Conservation (phyloP, 2,113 vertebrate species). For the Caracal caracal region DNA sequence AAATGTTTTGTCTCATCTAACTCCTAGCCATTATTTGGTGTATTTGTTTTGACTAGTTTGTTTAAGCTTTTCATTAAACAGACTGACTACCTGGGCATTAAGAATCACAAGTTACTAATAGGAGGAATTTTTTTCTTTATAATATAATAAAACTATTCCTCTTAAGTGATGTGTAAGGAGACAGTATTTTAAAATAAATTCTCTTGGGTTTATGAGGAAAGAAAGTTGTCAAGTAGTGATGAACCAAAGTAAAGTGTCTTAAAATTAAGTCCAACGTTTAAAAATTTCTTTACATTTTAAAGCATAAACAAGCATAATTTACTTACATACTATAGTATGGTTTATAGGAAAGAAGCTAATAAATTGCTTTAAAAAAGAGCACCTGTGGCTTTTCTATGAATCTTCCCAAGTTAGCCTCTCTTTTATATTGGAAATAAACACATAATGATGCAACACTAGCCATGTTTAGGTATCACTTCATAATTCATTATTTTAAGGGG, state of each 20-base stretch:
- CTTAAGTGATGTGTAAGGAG: conserved; percentile 27
- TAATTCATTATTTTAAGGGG: conserved; percentile 35
- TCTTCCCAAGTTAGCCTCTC: neutral
- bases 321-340: neutral
- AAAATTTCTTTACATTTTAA: conserved; percentile 27
- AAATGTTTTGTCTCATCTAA: conserved; percentile 9
- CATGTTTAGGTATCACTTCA: neutral
- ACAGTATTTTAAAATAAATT: conserved; percentile 13
- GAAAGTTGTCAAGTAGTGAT: neutral
- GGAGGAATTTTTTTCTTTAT: neutral
- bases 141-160: conserved; percentile 26
- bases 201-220: neutral
- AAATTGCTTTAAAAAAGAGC: neutral
- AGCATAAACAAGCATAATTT: neutral
- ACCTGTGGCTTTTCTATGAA: neutral
- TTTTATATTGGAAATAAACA: neutral
- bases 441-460: neutral
- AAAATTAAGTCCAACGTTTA: conserved; percentile 12
- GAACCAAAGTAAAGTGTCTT: conserved; percentile 15
- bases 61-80: conserved; percentile 34
- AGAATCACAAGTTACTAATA: conserved; percentile 12
- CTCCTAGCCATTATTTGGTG: neutral
- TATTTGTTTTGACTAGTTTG: conserved; percentile 9
- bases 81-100: neutral
- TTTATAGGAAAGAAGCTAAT: conserved; percentile 30